Conservation (phyloP, 2,113 vertebrate genomes). For the Sinocyclocheilus anophthalmus region DNA sequence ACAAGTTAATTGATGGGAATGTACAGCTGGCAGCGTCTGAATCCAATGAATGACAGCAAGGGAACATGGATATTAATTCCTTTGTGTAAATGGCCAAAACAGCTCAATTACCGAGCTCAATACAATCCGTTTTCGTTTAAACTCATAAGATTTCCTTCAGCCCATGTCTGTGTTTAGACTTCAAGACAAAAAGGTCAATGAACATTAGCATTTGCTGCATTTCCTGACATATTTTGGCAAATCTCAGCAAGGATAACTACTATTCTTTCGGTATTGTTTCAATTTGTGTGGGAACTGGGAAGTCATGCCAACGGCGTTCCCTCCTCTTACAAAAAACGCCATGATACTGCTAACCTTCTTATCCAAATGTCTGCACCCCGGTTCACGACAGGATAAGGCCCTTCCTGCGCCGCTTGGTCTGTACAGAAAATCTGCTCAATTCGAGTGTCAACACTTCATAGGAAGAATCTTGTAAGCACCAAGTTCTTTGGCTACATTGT, state of each 20-base stretch:
- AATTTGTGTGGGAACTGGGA: neutral
- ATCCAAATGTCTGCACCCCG: constrained; percentile 10
- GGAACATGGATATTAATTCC: neutral
- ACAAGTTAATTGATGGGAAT: constrained; percentile 65
- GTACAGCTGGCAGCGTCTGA: neutral
- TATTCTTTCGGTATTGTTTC: neutral
- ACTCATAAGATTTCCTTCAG: neutral
- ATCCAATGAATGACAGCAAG: constrained; percentile 4
- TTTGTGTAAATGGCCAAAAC: neutral
- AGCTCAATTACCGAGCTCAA: neutral
- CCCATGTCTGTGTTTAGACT: neutral
- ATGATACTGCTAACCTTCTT: constrained; percentile 1
- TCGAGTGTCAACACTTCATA: constrained; percentile 12
- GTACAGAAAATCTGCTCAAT: constrained; percentile 38
- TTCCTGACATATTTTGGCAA: neutral
- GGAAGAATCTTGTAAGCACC: constrained; percentile 6
- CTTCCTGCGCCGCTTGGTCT: constrained; percentile 17
- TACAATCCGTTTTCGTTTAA: neutral
- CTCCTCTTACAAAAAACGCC: constrained; percentile 5
- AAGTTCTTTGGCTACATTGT: neutral
- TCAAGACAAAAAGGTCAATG: neutral
- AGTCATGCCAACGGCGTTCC: constrained; percentile 4
- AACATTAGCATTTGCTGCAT: neutral
- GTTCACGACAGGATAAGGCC: neutral
- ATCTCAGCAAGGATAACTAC: neutral